Evolutionary conservation across 2,113 vertebrate species (phyloP), one percentile per base, ranked within the genome.

Genomic region (Numida meleagris): DNA sequence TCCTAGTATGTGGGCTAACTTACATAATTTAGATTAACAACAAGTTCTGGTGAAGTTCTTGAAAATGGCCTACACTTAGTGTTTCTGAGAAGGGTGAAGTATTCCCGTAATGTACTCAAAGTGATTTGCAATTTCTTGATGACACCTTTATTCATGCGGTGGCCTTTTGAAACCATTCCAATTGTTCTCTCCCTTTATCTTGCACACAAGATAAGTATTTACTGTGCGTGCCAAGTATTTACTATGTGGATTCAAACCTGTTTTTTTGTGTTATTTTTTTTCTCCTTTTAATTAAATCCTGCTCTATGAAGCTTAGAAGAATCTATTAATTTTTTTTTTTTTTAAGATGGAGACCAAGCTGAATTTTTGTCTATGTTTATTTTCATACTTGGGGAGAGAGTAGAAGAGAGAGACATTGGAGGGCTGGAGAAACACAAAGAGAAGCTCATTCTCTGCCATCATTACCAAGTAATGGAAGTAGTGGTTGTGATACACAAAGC

Each of bases 71-170:
- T 72, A 2, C 61, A 72, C 55, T 67, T n/a, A 72, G 58, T 36
- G 66, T 61, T 95, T 97, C 95, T 93, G 86, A 93, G 88, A 95
- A 95, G 86, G 43, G 53, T 79, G 82, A 95, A 90, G 62, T 23
- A 79, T 96, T 96, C 91, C 86, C 0, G 14, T 92, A 95, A 94
- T 5, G 27, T 66, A 9, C 43, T 86, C 34, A 58, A 68, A 91
- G 53, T 94, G 76, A 95, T 96, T 95, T 95, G 91, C 86, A 75
- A 12, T 73, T 95, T 38, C 70, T 79, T 75, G 65, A 79, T 84
- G 86, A 83, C n/a, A 86, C 91, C 68, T 88, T 94, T 89, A 95
- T 61, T 90, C 88, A 68, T 62, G 14, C 24, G 46, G 33, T 81
- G 86, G 86, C 66, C 86, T 94, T 91, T 82, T 95, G 93, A 94